A percentile compares a stretch with the other conserved stretches of the same genome.
Conservation (phyloP, 37 sponge, comb jelly and placozoan species). For the Spongilla lacustris region DNA sequence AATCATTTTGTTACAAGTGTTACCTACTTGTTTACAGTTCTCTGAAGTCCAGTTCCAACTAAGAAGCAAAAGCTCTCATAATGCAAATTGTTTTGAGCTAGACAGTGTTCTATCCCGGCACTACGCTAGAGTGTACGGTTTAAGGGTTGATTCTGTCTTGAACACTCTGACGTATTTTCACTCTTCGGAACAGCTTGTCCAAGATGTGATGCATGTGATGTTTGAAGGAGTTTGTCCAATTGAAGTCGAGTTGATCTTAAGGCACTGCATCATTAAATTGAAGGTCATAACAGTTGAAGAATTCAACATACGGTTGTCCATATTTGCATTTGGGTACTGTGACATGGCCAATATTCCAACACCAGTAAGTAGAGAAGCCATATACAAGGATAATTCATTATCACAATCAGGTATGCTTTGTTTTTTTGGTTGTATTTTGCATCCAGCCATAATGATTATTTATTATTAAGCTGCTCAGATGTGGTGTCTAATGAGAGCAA, state of each 20-base stretch:
- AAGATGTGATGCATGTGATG: conserved; percentile 77
- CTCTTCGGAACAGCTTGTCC: conserved; percentile 63
- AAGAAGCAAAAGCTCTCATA: conserved; percentile 26
- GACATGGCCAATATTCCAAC: too few species aligned
- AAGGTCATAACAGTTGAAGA: too few species aligned
- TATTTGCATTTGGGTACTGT: too few species aligned
- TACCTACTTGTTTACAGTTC: conserved; percentile 39
- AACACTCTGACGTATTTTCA: conserved; percentile 3
- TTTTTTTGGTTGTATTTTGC: not conserved
- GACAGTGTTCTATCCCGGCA: conserved; percentile 62
- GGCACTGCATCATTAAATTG: not conserved
- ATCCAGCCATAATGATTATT: not conserved
- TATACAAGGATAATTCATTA: too few species aligned
- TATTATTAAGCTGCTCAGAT: not conserved
- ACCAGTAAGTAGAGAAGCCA: too few species aligned
- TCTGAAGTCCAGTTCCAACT: conserved; percentile 17
- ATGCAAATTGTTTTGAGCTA: conserved; percentile 43
- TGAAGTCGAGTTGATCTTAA: conserved; percentile 26
- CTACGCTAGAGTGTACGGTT: not conserved
- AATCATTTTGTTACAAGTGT: too few species aligned
- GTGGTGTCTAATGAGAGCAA: not conserved
- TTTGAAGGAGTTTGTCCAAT: conserved; percentile 48
- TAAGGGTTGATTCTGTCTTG: not conserved
- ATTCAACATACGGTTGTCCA: too few species aligned
- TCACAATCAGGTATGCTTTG: not conserved